phyloP scores from a whole-genome alignment of 2,888 invertebrate species.

The Sepioteuthis lessoniana region DNA sequence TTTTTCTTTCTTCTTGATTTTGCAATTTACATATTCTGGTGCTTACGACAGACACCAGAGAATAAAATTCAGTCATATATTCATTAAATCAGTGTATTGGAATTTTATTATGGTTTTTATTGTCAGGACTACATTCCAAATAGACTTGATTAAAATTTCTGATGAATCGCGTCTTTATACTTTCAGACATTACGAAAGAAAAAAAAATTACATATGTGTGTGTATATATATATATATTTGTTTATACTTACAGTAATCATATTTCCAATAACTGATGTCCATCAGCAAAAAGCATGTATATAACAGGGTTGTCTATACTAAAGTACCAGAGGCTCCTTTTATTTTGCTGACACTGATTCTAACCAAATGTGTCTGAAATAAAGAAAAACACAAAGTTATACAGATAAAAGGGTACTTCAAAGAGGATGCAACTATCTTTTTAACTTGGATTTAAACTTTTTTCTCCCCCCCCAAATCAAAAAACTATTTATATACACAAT shows the following conservation, averaged over 20 bases:
- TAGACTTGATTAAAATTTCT: conserved; percentile 21
- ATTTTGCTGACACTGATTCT: neutral
- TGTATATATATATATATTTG: too few relatives aligned
- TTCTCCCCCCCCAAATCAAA: too few relatives aligned
- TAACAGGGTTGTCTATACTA: neutral
- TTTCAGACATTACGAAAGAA: neutral
- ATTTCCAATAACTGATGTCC: conserved; percentile 33
- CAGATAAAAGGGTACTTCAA: neutral
- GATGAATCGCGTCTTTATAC: neutral
- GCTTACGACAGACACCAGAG: neutral
- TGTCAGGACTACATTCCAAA: neutral
- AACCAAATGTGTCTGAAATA: neutral
- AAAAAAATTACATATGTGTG: neutral
- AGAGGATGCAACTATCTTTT: too few relatives aligned
- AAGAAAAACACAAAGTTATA: neutral
- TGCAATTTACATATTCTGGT: neutral
- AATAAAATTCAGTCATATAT: neutral
- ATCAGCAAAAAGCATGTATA: neutral
- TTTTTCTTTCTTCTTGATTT: neutral
- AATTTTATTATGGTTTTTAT: conserved; percentile 12
- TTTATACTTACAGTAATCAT: conserved; percentile 11
- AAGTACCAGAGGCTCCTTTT: neutral
- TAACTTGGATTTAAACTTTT: too few relatives aligned
- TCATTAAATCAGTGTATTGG: neutral
- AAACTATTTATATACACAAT: too few relatives aligned